Evolutionary conservation across 1,140 invertebrate genomes (phyloP).

Genomic region (Bombus cullumanus): DNA sequence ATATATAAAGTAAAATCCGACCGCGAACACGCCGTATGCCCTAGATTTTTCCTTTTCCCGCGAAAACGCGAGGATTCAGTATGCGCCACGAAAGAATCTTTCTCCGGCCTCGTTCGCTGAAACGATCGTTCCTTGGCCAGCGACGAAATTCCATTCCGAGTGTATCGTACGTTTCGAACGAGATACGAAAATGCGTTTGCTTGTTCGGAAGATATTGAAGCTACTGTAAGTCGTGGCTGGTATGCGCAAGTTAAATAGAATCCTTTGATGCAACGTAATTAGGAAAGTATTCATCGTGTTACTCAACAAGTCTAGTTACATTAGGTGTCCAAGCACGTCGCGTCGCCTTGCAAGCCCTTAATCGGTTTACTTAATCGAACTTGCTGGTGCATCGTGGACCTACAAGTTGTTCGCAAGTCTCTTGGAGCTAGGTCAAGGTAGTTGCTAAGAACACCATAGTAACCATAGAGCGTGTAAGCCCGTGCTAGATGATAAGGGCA

Average conservation of each 20-base stretch:
- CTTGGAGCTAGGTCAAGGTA: slow-evolving; percentile 11
- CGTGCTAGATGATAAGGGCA: not conserved
- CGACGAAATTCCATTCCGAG: no score
- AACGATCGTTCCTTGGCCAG: no score
- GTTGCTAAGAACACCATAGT: no score
- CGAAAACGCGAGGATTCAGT: not conserved
- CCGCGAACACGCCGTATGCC: slow-evolving; percentile 31
- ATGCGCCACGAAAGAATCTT: not conserved
- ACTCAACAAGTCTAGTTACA: not conserved
- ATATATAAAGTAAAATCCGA: slow-evolving; percentile 43
- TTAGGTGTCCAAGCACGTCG: not conserved
- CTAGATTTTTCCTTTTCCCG: slow-evolving; percentile 33
- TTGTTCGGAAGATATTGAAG: no score
- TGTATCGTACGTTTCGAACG: no score
- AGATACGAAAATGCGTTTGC: no score
- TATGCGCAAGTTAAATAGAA: not conserved
- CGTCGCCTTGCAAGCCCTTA: not conserved
- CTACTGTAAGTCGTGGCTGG: no score
- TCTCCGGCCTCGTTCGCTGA: not conserved
- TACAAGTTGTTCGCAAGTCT: not conserved
- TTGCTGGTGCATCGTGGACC: not conserved
- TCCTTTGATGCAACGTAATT: not conserved
- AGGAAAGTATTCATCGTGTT: not conserved
- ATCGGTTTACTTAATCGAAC: slow-evolving; percentile 28
- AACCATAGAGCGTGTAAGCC: not conserved